A percentile compares a stretch with the other conserved stretches of the same genome.
These are phyloP conservation scores for Siniperca undulata DNA, from an alignment of 2,797 vertebrate genomes.

Conservation along the genomic window DNA sequence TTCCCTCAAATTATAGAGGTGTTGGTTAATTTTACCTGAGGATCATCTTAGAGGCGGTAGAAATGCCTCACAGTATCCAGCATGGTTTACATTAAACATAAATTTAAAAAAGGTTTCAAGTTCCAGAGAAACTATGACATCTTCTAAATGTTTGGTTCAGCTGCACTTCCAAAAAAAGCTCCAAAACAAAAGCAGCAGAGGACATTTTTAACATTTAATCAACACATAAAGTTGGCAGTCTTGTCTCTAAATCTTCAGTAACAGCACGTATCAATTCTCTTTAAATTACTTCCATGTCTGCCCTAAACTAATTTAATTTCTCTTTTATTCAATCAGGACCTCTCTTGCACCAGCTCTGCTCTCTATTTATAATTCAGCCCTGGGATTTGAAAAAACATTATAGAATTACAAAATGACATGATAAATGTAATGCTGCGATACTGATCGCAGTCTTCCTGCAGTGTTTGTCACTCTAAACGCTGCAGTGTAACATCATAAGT, in stretches of 20 bases:
- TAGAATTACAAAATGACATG: slow-evolving; percentile 52
- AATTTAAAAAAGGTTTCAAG: slow-evolving; percentile 6
- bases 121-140: slow-evolving; percentile 34
- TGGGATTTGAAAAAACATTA: slow-evolving; percentile 61
- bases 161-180: background rate
- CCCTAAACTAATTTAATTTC: slow-evolving; percentile 47
- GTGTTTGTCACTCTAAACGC: slow-evolving; percentile 29
- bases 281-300: slow-evolving; percentile 29
- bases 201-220: slow-evolving; percentile 7
- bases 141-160: slow-evolving; percentile 22
- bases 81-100: slow-evolving; percentile 35
- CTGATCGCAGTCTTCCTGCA: slow-evolving; percentile 33
- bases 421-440: slow-evolving; percentile 30
- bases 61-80: slow-evolving; percentile 38
- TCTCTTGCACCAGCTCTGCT: slow-evolving; percentile 44
- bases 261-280: slow-evolving; percentile 15
- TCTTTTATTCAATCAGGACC: slow-evolving; percentile 57
- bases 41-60: slow-evolving; percentile 31
- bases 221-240: background rate
- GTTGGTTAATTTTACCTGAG: slow-evolving; percentile 66
- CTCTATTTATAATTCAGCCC: slow-evolving; percentile 39
- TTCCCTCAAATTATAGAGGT: slow-evolving; percentile 8
- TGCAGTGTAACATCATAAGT: slow-evolving; percentile 16
- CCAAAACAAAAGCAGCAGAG: slow-evolving; percentile 1
- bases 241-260: slow-evolving; percentile 18